A percentile compares a stretch with the other conserved stretches of the same genome.
Conservation (phyloP, 2,113 vertebrate genomes). For the Madoqua kirkii region DNA sequence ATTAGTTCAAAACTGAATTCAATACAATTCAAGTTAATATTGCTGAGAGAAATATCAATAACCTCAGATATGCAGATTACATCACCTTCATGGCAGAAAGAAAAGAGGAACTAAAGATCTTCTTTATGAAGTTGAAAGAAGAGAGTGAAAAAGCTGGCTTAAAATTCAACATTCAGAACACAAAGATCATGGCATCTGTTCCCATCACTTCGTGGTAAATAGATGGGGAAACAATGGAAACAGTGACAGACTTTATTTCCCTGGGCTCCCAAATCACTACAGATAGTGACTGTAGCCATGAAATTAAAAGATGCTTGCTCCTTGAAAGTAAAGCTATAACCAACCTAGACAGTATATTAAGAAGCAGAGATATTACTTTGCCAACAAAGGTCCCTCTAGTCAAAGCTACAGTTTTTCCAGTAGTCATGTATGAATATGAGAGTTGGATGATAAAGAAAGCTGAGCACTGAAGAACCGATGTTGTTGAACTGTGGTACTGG, state of each 20-base stretch:
- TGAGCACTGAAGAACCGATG: not conserved
- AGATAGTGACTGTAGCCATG: not conserved
- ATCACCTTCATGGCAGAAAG: not conserved
- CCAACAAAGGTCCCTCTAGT: not conserved
- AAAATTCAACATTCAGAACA: not conserved
- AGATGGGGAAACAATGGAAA: not conserved
- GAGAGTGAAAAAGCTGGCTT: not conserved
- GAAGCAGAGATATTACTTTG: not conserved
- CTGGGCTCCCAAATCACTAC: not conserved
- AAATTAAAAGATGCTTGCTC: not conserved
- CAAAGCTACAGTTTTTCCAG: not conserved
- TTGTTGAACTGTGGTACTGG: not conserved
- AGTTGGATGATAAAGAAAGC: not conserved
- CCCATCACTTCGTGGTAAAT: not conserved
- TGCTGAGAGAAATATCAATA: not conserved
- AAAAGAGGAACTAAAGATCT: not conserved
- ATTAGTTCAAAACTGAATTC: not conserved
- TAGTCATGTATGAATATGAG: not conserved
- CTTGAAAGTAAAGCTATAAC: not conserved
- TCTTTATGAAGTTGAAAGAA: not conserved
- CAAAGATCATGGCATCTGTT: not conserved
- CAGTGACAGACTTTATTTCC: not conserved
- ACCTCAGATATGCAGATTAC: not conserved
- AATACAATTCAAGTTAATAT: not conserved
- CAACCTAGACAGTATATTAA: not conserved